These are phyloP conservation scores for Microctenopoma lineatum DNA, from an alignment of 2,797 vertebrate species.

Conservation along the genomic window DNA sequence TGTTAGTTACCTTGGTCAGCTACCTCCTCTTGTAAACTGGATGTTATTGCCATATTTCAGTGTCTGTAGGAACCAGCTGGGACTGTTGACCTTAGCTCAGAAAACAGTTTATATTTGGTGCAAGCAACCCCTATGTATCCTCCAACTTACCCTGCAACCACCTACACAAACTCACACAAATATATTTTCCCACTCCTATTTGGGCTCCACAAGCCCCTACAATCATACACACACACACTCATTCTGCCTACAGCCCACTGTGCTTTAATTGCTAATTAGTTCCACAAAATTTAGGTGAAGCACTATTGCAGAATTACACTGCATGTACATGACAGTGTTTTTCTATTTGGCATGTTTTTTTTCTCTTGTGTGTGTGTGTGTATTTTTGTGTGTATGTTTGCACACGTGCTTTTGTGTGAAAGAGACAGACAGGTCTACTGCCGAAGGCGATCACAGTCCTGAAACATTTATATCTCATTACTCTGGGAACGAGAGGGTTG, in stretches of 20 bases:
- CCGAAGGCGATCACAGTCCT: slow-evolving; percentile 68
- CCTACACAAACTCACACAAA: slow-evolving; percentile 37
- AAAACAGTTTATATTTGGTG: slow-evolving; percentile 61
- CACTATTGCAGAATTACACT: slow-evolving; percentile 31
- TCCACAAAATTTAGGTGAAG: slow-evolving; percentile 65
- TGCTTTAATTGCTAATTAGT: slow-evolving; percentile 74
- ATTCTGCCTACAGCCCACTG: slow-evolving; percentile 54
- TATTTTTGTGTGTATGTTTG: slow-evolving; percentile 8
- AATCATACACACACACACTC: slow-evolving; percentile 22
- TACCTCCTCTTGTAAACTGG: not conserved
- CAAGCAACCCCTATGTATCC: slow-evolving; percentile 45
- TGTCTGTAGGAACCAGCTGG: slow-evolving; percentile 1
- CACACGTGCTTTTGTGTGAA: slow-evolving; percentile 37
- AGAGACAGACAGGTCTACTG: slow-evolving; percentile 66
- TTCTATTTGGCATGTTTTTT: slow-evolving; percentile 25
- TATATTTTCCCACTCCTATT: slow-evolving; percentile 24
- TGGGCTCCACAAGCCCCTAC: slow-evolving; percentile 33
- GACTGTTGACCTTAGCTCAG: slow-evolving; percentile 46
- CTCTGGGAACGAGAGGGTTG: slow-evolving; percentile 27
- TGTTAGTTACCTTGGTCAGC: not conserved
- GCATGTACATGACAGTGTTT: slow-evolving; percentile 25
- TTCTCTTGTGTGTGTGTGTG: slow-evolving; percentile 11
- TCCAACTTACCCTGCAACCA: slow-evolving; percentile 52
- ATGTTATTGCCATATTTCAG: not conserved
- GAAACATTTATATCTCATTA: slow-evolving; percentile 82